phyloP scores from a whole-genome alignment of 2,888 invertebrate species.

The Rotaria socialis region DNA sequence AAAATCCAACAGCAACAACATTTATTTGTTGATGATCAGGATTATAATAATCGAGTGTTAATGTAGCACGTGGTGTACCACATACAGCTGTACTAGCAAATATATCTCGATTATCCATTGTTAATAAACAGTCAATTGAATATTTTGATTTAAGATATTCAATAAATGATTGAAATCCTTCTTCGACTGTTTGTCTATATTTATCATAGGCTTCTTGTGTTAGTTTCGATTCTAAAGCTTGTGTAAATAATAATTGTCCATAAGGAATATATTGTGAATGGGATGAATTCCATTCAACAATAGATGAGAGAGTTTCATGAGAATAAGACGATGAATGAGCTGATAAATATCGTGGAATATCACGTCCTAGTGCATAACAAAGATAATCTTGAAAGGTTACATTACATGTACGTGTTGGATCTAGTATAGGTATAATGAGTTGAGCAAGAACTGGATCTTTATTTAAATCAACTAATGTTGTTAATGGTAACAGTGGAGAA shows the following conservation, averaged over 20 bases:
- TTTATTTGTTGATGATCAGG: background rate
- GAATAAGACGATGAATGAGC: background rate
- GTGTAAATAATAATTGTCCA: background rate
- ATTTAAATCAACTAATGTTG: background rate
- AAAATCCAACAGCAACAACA: background rate
- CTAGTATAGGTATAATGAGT: background rate
- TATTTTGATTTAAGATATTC: background rate
- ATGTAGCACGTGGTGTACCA: background rate
- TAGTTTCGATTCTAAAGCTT: background rate
- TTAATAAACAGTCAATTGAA: background rate
- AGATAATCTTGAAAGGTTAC: background rate
- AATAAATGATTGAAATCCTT: background rate
- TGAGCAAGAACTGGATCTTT: background rate
- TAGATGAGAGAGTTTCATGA: background rate
- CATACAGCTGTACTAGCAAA: background rate
- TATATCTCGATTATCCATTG: background rate
- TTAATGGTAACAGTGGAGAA: background rate
- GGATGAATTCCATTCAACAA: background rate
- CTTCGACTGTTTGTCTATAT: background rate
- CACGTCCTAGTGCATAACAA: background rate
- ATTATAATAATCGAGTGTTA: conserved; percentile 29
- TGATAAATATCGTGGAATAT: conserved; percentile 2
- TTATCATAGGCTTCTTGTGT: background rate
- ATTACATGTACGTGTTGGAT: background rate
- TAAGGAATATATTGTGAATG: conserved; percentile 26